Percentiles rank a stretch among this genome's conserved stretches.
phyloP scores from a whole-genome alignment of 1,140 invertebrate species.

The Pseudobourletiella spinata region DNA sequence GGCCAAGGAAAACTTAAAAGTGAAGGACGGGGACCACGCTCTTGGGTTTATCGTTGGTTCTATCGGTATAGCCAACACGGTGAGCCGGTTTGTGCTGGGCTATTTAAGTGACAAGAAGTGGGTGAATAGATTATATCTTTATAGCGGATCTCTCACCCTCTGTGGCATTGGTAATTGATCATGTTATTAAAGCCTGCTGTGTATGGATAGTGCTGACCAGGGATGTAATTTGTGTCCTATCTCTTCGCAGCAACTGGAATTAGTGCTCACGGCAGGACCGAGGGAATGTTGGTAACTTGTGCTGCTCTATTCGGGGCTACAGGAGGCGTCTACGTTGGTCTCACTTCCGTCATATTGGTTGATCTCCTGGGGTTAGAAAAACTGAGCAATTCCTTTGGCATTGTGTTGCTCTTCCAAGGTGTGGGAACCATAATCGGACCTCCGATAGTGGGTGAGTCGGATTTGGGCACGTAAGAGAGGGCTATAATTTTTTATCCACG shows the following conservation, averaged over 20 bases:
- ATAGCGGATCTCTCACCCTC: constrained; percentile 72
- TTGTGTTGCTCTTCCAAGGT: constrained; percentile 82
- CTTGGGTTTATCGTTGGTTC: constrained; percentile 59
- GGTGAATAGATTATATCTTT: constrained; percentile 75
- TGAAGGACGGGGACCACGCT: constrained; percentile 40
- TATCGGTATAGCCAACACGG: constrained; percentile 54
- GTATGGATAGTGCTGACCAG: too few relatives aligned
- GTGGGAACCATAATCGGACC: constrained; percentile 67
- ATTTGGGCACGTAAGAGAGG: too few relatives aligned
- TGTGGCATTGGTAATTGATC: constrained; percentile 72
- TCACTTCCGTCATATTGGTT: constrained; percentile 82
- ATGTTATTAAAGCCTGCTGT: too few relatives aligned
- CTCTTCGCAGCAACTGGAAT: too few relatives aligned
- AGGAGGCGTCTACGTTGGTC: constrained; percentile 83
- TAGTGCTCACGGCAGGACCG: constrained; percentile 60
- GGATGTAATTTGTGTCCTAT: too few relatives aligned
- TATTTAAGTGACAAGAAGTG: constrained; percentile 68
- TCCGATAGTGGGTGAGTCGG: constrained; percentile 65
- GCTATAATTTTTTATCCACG: too few relatives aligned
- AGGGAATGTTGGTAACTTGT: constrained; percentile 61
- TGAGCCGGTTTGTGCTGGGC: constrained; percentile 58
- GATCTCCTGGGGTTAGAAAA: constrained; percentile 76
- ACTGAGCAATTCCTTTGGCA: constrained; percentile 86
- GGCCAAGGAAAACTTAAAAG: constrained; percentile 45
- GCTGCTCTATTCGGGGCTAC: constrained; percentile 74